Percentiles rank a stretch among this genome's conserved stretches.
Conservation (phyloP, 2,113 vertebrate species). For the Serranochromis macrocephalus region DNA sequence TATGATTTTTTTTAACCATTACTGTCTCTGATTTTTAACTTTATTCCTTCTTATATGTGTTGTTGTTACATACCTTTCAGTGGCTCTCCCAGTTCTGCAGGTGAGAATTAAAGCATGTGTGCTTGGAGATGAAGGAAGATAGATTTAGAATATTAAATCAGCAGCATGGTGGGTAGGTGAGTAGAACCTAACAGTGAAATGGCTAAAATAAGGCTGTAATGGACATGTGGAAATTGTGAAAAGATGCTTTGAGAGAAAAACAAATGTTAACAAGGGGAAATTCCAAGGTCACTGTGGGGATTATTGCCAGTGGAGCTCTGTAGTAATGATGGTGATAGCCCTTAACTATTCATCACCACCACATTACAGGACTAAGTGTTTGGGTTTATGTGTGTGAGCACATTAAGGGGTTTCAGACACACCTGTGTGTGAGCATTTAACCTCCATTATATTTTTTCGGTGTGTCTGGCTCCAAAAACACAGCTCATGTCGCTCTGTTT, state of each 20-base stretch:
- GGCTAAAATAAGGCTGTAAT: not conserved
- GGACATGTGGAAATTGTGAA: not conserved
- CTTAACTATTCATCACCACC: conserved; percentile 66
- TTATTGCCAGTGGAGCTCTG: conserved; percentile 15
- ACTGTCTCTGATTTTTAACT: not conserved
- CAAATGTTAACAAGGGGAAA: not conserved
- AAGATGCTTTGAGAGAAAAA: not conserved
- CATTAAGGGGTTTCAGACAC: not conserved
- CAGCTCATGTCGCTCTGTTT: not conserved
- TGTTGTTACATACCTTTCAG: not conserved
- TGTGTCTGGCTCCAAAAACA: not conserved
- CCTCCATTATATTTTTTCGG: not conserved
- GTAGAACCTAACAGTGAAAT: not conserved
- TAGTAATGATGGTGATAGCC: conserved; percentile 33
- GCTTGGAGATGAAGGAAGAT: not conserved
- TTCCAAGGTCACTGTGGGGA: conserved; percentile 53
- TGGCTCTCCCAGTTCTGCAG: not conserved
- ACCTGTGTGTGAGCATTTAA: not conserved
- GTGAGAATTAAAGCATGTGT: not conserved
- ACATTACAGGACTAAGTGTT: not conserved
- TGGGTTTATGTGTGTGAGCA: not conserved
- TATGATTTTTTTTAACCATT: not conserved
- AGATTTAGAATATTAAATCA: not conserved
- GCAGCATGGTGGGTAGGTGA: not conserved
- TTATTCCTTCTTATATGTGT: not conserved